Base-by-base conservation (phyloP, 2,113 vertebrate genomes). In the Connochaetes taurinus region DNA sequence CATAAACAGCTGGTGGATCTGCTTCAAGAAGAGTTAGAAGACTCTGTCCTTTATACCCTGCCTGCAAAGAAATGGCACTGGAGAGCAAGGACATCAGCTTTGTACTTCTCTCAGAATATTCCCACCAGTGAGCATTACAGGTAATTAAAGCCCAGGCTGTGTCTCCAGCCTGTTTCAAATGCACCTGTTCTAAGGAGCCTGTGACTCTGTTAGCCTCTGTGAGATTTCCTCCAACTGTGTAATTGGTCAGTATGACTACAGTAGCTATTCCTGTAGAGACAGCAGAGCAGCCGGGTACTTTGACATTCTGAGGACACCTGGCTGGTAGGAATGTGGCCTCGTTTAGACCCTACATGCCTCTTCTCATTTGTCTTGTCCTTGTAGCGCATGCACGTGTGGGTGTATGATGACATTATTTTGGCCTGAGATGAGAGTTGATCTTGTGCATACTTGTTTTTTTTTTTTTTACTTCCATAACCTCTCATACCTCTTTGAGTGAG, bases 31-130 rank as follows among this genome's bases (percentile, higher is more conserved):
- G 99, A 99, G 58, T 78, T 99, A 0, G 86, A 76, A 0, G 98
- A 98, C 82, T 99, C 99, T 90, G 98, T 99, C 43, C 97, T 99
- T 93, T 99, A 99, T 91, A 99, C 99, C 0, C 99, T 99, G 17
- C 99, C 99, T 15, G 99, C 99, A 64, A 99, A 99, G 98, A 99
- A 99, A 97, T 99, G 99, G 99, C 99, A 99, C 78, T 99, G 99
- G 99, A 99, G 99, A 96, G 99, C 99, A 0, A 98, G 99, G 53
- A 99, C 99, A 0, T 98, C 99, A 0, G 99, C 99, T 12, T 98
- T 99, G 33, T 98, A 99, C 98, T 99, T 99, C 98, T 99, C 99
- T 98, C 99, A 99, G 97, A 98, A 97, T 43, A 97, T 99, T 82
- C 99, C 99, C 7, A 2, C 96, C 94, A 99, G 98, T 91, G 53